These are phyloP conservation scores for Lathronympha strigana DNA, from an alignment of 2,888 invertebrate genomes.

Conservation along the genomic window DNA sequence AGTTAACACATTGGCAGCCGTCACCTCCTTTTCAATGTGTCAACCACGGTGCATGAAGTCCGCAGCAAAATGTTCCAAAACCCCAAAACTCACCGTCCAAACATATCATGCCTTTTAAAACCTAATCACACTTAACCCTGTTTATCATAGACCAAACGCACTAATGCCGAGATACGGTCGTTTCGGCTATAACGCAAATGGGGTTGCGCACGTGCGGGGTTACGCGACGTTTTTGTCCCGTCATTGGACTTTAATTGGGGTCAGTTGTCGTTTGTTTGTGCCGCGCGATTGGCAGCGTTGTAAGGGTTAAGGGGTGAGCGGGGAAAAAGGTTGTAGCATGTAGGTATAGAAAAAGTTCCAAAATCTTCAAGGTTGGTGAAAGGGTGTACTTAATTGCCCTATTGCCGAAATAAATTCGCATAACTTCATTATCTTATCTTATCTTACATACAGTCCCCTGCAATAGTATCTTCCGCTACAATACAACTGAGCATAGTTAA, in stretches of 20 bases:
- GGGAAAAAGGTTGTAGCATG: not conserved
- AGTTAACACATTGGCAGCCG: too few species aligned
- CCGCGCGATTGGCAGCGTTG: conserved; percentile 32
- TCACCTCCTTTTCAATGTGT: too few species aligned
- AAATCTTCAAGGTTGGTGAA: too few species aligned
- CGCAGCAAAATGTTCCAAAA: not conserved
- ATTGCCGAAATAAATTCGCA: too few species aligned
- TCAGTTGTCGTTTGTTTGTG: conserved; percentile 41
- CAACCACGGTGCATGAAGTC: too few species aligned
- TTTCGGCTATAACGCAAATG: conserved; percentile 34
- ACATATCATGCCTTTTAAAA: conserved; percentile 19
- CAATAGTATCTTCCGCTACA: too few species aligned
- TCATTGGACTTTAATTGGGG: conserved; percentile 43
- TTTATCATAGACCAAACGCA: conserved; percentile 27
- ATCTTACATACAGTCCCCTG: too few species aligned
- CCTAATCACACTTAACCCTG: conserved; percentile 32
- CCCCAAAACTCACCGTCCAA: too few species aligned
- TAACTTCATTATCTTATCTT: too few species aligned
- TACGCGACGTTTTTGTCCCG: conserved; percentile 40
- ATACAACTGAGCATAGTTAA: too few species aligned
- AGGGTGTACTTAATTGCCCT: too few species aligned
- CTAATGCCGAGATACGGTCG: conserved; percentile 33
- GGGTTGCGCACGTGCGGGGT: conserved; percentile 37
- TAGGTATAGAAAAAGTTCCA: not conserved
- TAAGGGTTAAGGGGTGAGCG: conserved; percentile 27